Base-by-base conservation (phyloP, 2,888 invertebrate genomes). In the Campoletis raptor region DNA sequence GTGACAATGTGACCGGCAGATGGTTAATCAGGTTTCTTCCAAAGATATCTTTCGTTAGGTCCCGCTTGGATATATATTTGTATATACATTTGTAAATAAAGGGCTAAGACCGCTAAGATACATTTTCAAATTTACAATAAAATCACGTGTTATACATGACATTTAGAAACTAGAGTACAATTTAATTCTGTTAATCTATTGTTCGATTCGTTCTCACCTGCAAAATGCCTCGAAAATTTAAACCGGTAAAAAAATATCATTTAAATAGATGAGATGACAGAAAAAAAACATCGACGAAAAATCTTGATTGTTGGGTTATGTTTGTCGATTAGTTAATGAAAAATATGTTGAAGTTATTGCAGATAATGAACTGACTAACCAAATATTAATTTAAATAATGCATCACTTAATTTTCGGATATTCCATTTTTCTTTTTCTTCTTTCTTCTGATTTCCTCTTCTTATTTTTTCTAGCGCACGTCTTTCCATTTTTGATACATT, bases 221-320 rank as follows among this genome's bases (percentile, higher is more conserved):
- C 9, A 8, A 48, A 52, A 86, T 86, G 86, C 86, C 86, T 73
- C 86, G 83, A n/a, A 86, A 86, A 66, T 78, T 73, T 42, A 86
- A 86, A 73, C 83, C 83, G 86, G 86, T 86, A 85, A 76, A 36
- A 74, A 57, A 57, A 54, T 10, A 45, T 30, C 5, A 69, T 24
- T 21, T 48, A 42, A 61, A 57, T 52, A 15, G 12, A n/a, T 36
- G 12, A 10, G 37, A 15, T 37, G 30, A 69, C 73, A 36, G 45
- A 21, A 45, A 52, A 45, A 21, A 24, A 37, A 48, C 24, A 6
- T 54, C 24, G 52, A 67, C 1, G 15, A 5, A 64, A 66, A 36
- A 45, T 73, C 0, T 24, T 40, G n/a, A 48, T 67, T 45, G 21
- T 36, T 40, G 12, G 18, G 37, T 74, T 40, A 52, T 40, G n/a